Conservation (phyloP, 2,113 vertebrate genomes). For the Limnothrissa miodon region DNA sequence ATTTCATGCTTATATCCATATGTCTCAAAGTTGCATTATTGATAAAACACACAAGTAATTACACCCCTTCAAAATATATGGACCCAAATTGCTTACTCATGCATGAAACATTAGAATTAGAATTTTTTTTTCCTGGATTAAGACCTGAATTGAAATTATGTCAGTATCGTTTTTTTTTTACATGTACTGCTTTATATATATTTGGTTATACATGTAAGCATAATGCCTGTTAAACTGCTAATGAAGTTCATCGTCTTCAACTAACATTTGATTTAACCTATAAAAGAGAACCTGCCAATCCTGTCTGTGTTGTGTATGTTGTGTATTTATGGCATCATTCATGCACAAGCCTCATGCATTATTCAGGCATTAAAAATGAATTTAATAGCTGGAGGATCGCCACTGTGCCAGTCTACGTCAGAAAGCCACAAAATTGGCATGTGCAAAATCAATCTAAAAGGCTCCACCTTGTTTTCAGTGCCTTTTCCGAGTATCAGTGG, state of each 20-base stretch:
- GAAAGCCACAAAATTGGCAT: conserved; percentile 50
- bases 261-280: not conserved
- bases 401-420: conserved; percentile 41
- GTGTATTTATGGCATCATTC: not conserved
- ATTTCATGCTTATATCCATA: too few species aligned
- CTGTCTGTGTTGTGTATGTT: not conserved
- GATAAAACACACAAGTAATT: not conserved
- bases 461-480: conserved; percentile 35
- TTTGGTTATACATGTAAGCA: not conserved
- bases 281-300: not conserved
- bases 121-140: conserved; percentile 7
- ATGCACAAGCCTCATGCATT: not conserved
- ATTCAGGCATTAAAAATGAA: not conserved
- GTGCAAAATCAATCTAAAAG: conserved; percentile 42
- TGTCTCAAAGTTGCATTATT: not conserved
- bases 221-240: not conserved
- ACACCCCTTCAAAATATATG: not conserved
- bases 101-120: not conserved
- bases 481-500: conserved; percentile 48
- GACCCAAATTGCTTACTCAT: not conserved
- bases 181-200: not conserved
- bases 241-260: not conserved
- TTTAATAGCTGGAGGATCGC: not conserved
- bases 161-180: not conserved
- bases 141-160: not conserved